Evolutionary conservation across 2,888 invertebrate genomes (phyloP), one percentile per base, ranked within the genome.

Genomic region (Oscheius sp.): DNA sequence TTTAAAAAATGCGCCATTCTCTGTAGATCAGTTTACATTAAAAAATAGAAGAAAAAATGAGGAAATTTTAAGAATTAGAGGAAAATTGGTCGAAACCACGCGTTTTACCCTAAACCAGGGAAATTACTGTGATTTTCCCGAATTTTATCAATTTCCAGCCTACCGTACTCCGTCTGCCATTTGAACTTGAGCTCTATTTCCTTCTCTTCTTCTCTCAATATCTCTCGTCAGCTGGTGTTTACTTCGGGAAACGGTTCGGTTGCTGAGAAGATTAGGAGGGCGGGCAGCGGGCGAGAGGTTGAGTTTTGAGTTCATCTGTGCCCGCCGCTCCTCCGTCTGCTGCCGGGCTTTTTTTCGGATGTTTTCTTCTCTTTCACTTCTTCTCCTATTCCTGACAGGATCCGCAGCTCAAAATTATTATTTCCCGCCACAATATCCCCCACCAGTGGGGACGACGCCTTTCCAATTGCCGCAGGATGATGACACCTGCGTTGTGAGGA

Each of bases 401-500:
- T 5, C 13, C 2, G 25, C 55, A 23, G 18, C 16, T 3, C 21
- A 55, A 6, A 55, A 55, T 25, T 55, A 18, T 23, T 55, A 25
- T 25, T 55, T 55, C 21, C 21, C 55, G 7, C 13, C 13, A 6
- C 55, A 55, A 55, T 55, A 25, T 23, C 23, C 16, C 3, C 13
- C 13, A 13, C 21, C 16, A 2, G 55, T 23, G 13, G 49, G 49
- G 49, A 55, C 55, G 2, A 55, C 55, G 3, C 55, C 55, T 3
- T 55, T 55, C 21, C 3, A 6, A 2, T 21, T 55, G 55, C 55
- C 55, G 2, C 23, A 55, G 23, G 52, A 29, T 18, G 66, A 66
- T 21, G 64, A 64, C 25, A 66, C 66, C 18, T 66, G 66, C 21
- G 18, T 13, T 9, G 27, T 66, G 18, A 27, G 52, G 18, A 66